Evolutionary conservation across 2,888 invertebrate species (phyloP).

Genomic region (Pterostichus madidus): DNA sequence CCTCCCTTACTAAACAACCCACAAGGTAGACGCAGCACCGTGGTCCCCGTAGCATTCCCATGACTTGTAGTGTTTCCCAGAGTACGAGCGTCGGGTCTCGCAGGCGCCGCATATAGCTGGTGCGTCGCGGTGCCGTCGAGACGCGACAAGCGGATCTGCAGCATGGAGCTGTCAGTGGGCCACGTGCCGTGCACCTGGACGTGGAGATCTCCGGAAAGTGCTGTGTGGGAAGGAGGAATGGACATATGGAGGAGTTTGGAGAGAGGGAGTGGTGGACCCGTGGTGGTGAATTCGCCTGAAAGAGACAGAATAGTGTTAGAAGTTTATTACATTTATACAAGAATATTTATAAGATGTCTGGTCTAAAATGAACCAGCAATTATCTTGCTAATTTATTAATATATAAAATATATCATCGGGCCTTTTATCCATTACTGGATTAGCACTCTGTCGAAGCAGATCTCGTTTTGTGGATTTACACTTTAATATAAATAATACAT

Average conservation of each 20-base stretch:
- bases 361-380: no score
- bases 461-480: no score
- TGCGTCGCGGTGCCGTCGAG: constrained; percentile 75
- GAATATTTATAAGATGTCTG: no score
- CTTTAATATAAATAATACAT: no score
- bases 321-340: no score
- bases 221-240: constrained; percentile 87
- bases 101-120: constrained; percentile 74
- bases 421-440: no score
- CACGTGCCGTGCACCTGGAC: constrained; percentile 81
- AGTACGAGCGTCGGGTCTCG: constrained; percentile 75
- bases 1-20: constrained; percentile 88
- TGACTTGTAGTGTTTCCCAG: constrained; percentile 74
- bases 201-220: constrained; percentile 89
- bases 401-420: no score
- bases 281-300: constrained; percentile 43
- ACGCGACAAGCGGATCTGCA: constrained; percentile 77
- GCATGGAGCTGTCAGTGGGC: constrained; percentile 64
- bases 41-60: constrained; percentile 71
- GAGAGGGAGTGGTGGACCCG: background rate
- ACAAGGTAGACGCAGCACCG: constrained; percentile 82
- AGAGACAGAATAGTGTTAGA: no score
- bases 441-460: no score
- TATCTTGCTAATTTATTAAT: no score
- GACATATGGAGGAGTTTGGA: constrained; percentile 64